Conservation (phyloP, 2,797 vertebrate species). For the Acanthis flammea region DNA sequence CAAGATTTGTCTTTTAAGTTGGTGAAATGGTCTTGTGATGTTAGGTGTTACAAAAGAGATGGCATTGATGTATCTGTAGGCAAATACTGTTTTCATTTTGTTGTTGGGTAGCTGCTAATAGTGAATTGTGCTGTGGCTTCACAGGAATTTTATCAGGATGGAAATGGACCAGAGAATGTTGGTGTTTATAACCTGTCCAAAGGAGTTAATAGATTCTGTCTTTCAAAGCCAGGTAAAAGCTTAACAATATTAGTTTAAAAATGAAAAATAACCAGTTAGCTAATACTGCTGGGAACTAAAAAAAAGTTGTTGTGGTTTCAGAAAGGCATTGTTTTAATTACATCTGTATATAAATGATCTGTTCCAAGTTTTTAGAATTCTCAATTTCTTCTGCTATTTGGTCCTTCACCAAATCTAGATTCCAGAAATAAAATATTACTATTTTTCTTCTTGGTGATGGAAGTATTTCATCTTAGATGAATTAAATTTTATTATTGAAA, state of each 20-base stretch:
- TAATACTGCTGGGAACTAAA: neutral
- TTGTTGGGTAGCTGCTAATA: neutral
- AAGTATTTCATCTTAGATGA: neutral
- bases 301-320: neutral
- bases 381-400: neutral
- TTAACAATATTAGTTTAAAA: neutral
- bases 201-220: conserved; percentile 97
- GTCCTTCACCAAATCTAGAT: neutral
- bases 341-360: neutral
- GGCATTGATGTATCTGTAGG: neutral
- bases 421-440: neutral
- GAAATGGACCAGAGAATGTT: conserved; percentile 94
- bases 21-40: neutral
- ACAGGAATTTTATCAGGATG: conserved; percentile 99
- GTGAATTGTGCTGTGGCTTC: conserved; percentile 12
- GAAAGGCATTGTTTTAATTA: neutral
- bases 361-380: neutral
- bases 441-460: neutral
- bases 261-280: neutral
- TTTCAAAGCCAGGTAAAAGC: conserved; percentile 92
- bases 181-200: conserved; percentile 97
- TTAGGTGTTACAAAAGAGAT: neutral
- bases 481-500: neutral
- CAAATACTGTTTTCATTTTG: neutral
- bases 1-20: neutral